phyloP scores from a whole-genome alignment of 2,113 vertebrate genomes.

The Limanda limanda region DNA sequence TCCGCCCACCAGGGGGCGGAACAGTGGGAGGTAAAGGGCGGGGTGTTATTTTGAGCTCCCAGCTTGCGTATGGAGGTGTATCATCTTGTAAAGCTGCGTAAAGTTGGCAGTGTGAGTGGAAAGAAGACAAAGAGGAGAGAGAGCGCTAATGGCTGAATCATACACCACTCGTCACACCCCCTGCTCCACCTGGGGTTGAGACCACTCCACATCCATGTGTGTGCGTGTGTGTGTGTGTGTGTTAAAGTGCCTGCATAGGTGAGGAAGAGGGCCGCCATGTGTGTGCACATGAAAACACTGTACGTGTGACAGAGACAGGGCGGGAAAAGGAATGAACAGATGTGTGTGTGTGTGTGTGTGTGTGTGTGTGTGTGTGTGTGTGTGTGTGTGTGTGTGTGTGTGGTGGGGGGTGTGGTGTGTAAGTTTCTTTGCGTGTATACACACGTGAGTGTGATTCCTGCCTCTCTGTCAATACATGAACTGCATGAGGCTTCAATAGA shows the following conservation, averaged over 20 bases:
- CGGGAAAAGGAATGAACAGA: neutral
- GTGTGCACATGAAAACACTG: conserved; percentile 9
- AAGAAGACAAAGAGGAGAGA: conserved; percentile 1
- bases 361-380: conserved; percentile 9
- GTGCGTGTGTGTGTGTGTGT: neutral
- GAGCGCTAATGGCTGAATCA: conserved; percentile 30
- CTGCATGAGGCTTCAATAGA: conserved; percentile 30
- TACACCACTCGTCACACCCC: neutral
- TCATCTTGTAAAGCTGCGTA: conserved; percentile 20
- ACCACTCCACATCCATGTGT: neutral
- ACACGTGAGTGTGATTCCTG: conserved; percentile 38
- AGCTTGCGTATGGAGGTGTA: conserved; percentile 31
- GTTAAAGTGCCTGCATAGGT: neutral
- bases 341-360: conserved; percentile 3
- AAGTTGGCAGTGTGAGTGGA: conserved; percentile 7
- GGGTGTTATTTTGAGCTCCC: conserved; percentile 51
- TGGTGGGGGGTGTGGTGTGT: neutral
- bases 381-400: conserved; percentile 7
- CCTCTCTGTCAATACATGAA: conserved; percentile 44
- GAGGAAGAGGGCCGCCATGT: neutral
- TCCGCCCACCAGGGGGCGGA: conserved; percentile 18
- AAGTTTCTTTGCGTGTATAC: neutral
- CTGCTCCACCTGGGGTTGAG: conserved; percentile 3
- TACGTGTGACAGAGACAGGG: conserved; percentile 15
- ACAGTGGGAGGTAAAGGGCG: neutral